phyloP scores from a whole-genome alignment of 2,797 vertebrate genomes.

The Alauda arvensis region DNA sequence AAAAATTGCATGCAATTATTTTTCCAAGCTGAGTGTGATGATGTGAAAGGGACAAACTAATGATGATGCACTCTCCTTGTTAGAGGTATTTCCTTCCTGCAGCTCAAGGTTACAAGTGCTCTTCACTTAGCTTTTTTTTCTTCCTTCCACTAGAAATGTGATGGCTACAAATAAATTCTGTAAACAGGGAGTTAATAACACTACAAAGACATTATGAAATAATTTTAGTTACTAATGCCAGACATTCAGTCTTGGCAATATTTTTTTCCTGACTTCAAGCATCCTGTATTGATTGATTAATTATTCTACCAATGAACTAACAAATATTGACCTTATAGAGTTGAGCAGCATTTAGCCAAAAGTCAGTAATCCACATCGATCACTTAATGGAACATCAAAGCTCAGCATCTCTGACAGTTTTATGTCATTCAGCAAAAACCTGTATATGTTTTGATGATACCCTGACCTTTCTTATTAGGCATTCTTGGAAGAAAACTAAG shows the following conservation, averaged over 20 bases:
- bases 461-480: conserved; percentile 81
- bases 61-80: conserved; percentile 76
- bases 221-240: conserved; percentile 62
- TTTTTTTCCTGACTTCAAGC: conserved; percentile 71
- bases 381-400: conserved; percentile 98
- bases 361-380: conserved; percentile 90
- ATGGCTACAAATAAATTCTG: conserved; percentile 59
- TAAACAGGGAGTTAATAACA: conserved; percentile 65
- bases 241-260: conserved; percentile 65
- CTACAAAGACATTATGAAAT: conserved; percentile 57
- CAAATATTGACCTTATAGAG: conserved; percentile 93
- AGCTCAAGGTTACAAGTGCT: conserved; percentile 68
- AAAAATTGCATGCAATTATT: conserved; percentile 81
- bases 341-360: conserved; percentile 85
- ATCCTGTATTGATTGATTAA: conserved; percentile 95
- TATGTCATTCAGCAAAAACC: conserved; percentile 84
- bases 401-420: conserved; percentile 83
- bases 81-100: conserved; percentile 71
- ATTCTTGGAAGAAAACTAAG: conserved; percentile 74
- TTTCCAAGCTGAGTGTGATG: conserved; percentile 66
- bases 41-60: conserved; percentile 75
- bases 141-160: conserved; percentile 16
- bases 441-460: conserved; percentile 82
- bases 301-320: conserved; percentile 96
- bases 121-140: conserved; percentile 20